Evolutionary conservation across 2,113 vertebrate genomes (phyloP), one percentile per base, ranked within the genome.

Genomic region (Ophthalmolycus amberensis): DNA sequence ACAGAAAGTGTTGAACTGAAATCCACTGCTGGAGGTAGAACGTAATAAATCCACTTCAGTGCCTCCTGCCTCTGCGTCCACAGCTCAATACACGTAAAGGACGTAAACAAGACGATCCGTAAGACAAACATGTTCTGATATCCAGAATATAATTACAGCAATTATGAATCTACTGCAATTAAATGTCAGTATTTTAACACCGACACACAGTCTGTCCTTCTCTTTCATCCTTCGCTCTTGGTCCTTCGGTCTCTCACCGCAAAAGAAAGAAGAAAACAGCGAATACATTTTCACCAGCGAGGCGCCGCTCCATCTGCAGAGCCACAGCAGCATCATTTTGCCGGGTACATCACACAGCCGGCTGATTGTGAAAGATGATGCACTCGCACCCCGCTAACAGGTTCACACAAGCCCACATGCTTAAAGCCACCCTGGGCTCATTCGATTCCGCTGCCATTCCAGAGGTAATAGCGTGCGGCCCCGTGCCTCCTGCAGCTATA

Each of bases 341-440:
- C 80, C 72, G 60, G 87, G 86, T 38, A 88, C 88, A 91, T 90
- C 86, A 42, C 90, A 85, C 90, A 88, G 86, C 37, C 90, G 76
- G 90, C 85, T 90, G 90, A 90, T 90, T 89, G 92, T 87, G 92
- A 92, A 89, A 89, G 90, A 92, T 91, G 92, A 90, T 85, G 91
- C 85, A 76, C 87, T 93, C 75, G 77, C 90, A 89, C 80, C 86
- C 84, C 22, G 78, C 82, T 93, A 91, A 92, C 92, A 90, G 92
- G 85, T 90, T 93, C 92, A 87, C 93, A 84, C 78, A 72, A 83
- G 87, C 90, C 87, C 90, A 90, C 87, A 92, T 93, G 92, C 90
- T 92, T 74, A 88, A 88, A 88, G 87, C 88, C 90, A 90, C 90
- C 85, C 78, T 80, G 79, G 74, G 91, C 88, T 91, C 91, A 94